phyloP scores from a whole-genome alignment of 2,113 vertebrate genomes.

The Struthio camelus region DNA sequence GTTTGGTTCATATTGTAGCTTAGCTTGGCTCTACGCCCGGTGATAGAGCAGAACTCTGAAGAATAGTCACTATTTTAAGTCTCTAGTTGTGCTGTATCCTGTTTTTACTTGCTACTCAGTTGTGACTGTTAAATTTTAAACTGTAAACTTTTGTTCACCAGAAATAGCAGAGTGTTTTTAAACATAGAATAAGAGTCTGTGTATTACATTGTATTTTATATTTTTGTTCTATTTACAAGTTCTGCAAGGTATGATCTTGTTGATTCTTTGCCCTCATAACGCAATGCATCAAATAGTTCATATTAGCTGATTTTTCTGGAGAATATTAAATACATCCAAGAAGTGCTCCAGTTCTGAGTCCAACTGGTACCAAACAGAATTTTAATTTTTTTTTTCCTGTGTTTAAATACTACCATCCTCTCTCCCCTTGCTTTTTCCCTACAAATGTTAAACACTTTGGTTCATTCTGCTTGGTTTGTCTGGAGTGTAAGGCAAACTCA shows the following conservation, averaged over 20 bases:
- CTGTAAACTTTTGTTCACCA: slow-evolving; percentile 53
- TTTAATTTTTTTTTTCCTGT: not conserved
- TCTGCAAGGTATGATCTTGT: not conserved
- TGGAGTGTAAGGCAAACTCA: not conserved
- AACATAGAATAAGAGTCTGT: not conserved
- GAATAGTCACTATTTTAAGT: slow-evolving; percentile 57
- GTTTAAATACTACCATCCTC: not conserved
- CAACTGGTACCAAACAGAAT: not conserved
- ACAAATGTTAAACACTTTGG: fast-evolving
- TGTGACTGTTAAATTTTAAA: slow-evolving; percentile 60
- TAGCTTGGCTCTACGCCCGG: slow-evolving; percentile 25
- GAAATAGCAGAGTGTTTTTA: slow-evolving; percentile 37
- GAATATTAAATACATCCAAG: not conserved
- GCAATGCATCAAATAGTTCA: not conserved
- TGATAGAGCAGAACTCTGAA: slow-evolving; percentile 14
- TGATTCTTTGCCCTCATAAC: not conserved
- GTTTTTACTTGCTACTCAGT: slow-evolving; percentile 52
- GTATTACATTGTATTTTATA: not conserved
- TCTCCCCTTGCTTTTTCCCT: not conserved
- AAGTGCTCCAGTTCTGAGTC: not conserved
- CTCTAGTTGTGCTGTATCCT: slow-evolving; percentile 41
- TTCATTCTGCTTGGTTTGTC: not conserved
- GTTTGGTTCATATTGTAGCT: not conserved
- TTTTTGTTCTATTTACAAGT: not conserved
- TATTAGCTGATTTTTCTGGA: not conserved